These are phyloP conservation scores for Phrynocephalus versicolor DNA, from an alignment of 2,113 vertebrate genomes.

Conservation along the genomic window DNA sequence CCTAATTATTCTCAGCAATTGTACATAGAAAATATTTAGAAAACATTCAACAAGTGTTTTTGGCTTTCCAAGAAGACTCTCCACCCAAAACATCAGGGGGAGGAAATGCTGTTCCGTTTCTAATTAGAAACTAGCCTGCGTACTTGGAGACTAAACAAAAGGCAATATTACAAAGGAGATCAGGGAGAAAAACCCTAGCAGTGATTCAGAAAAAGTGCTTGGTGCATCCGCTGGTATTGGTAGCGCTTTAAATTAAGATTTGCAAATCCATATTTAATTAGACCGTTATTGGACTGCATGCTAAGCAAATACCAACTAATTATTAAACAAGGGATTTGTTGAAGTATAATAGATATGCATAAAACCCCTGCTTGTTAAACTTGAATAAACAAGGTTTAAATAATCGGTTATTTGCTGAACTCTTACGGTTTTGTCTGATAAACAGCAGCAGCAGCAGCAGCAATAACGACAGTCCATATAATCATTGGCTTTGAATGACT, in stretches of 20 bases:
- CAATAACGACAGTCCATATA: not conserved
- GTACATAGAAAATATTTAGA: not conserved
- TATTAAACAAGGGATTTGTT: constrained; percentile 52
- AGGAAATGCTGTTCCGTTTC: fast-evolving
- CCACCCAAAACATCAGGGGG: not conserved
- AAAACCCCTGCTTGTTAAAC: constrained; percentile 34
- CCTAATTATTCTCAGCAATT: too few relatives aligned
- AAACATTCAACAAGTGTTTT: not conserved
- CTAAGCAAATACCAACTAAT: constrained; percentile 46
- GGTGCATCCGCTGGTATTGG: not conserved
- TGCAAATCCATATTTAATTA: constrained; percentile 50
- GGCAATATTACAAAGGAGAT: not conserved
- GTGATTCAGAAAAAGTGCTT: constrained; percentile 1
- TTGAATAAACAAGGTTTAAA: constrained; percentile 37
- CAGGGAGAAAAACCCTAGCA: not conserved
- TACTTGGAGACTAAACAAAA: not conserved
- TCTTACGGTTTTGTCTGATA: not conserved
- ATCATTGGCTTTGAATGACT: not conserved
- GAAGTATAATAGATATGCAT: constrained; percentile 36
- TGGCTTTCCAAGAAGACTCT: not conserved
- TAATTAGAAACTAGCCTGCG: not conserved
- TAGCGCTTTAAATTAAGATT: constrained; percentile 50
- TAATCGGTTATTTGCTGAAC: constrained; percentile 18
- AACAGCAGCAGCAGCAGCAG: not conserved
- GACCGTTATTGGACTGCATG: constrained; percentile 20